phyloP scores from a whole-genome alignment of 2,113 vertebrate genomes.

The Psettodes erumei region DNA sequence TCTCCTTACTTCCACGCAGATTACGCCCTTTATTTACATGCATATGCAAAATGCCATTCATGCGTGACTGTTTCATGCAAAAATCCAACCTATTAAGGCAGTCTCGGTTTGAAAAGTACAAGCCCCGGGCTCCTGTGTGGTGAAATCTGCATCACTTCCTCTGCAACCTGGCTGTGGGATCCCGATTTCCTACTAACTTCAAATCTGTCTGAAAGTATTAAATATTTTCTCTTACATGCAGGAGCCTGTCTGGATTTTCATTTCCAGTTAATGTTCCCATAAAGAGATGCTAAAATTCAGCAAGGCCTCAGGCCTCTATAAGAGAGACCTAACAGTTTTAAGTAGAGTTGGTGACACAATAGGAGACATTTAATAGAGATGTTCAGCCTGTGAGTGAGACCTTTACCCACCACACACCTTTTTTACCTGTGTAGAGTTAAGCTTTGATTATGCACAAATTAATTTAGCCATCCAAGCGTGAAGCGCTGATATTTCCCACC shows the following conservation, averaged over 20 bases:
- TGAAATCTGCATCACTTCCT: background rate
- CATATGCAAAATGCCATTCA: background rate
- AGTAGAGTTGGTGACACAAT: background rate
- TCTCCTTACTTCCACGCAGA: too few relatives aligned
- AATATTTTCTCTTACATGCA: too few relatives aligned
- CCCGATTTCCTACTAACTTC: too few relatives aligned
- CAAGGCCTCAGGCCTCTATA: background rate
- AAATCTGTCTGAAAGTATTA: too few relatives aligned
- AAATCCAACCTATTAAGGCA: too few relatives aligned
- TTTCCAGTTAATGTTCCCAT: background rate
- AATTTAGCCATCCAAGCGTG: conserved; percentile 51
- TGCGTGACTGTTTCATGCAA: too few relatives aligned
- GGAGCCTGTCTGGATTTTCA: too few relatives aligned
- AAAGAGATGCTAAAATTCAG: background rate
- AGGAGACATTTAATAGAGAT: too few relatives aligned
- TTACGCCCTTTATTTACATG: background rate
- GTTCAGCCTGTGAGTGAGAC: background rate
- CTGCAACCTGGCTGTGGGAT: background rate
- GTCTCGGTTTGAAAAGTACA: too few relatives aligned
- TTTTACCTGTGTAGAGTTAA: background rate
- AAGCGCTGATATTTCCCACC: conserved; percentile 60
- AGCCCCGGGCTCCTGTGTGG: background rate
- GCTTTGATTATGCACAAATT: conserved; percentile 71
- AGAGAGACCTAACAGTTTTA: background rate
- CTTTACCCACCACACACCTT: background rate